Conservation (phyloP, 2,888 invertebrate genomes). For the Fragum fragum region DNA sequence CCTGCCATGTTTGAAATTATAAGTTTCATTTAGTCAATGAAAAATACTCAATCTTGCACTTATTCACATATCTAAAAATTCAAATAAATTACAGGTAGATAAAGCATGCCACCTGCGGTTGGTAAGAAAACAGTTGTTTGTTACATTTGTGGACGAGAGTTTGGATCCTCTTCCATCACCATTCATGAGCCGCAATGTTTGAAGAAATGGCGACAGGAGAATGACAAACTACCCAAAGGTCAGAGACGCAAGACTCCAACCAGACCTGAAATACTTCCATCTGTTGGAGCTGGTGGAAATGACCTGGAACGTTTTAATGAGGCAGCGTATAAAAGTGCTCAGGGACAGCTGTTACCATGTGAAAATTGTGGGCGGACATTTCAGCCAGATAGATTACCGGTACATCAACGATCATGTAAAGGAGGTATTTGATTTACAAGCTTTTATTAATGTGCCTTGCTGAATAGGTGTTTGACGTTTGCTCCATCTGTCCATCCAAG, state of each 20-base stretch:
- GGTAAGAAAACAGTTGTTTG: conserved; percentile 87
- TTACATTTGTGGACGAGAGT: conserved; percentile 90
- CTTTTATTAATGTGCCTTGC: not conserved
- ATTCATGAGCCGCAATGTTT: conserved; percentile 91
- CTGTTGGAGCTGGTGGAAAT: conserved; percentile 68
- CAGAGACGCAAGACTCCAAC: conserved; percentile 89
- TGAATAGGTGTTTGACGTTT: no score
- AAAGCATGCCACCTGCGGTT: conserved; percentile 65
- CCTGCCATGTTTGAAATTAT: no score
- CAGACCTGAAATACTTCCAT: conserved; percentile 88
- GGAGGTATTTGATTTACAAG: conserved; percentile 44
- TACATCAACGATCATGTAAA: conserved; percentile 88
- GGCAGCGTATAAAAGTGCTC: conserved; percentile 89
- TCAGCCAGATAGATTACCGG: conserved; percentile 89
- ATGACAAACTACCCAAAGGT: conserved; percentile 88
- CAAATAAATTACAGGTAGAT: not conserved
- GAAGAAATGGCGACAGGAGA: conserved; percentile 89
- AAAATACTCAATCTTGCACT: no score
- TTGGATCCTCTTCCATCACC: conserved; percentile 89
- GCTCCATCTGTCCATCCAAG: no score
- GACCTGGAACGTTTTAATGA: conserved; percentile 86
- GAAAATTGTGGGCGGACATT: conserved; percentile 91
- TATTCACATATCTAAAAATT: no score
- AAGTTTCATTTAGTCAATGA: no score
- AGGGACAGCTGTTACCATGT: conserved; percentile 89